Base-by-base conservation (phyloP, 2,797 vertebrate species). In the Notoglanidium macrostoma region DNA sequence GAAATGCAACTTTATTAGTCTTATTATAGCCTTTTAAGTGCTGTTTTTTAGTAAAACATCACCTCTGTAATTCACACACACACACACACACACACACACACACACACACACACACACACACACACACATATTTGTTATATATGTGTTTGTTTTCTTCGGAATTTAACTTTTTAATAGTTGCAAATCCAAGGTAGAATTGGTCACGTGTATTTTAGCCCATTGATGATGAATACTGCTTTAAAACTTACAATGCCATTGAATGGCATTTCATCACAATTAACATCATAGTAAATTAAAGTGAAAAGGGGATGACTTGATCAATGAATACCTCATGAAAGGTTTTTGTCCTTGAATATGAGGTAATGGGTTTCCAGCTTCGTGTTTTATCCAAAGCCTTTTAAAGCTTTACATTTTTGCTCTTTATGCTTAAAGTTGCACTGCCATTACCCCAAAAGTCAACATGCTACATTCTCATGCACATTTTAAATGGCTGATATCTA, bases 291-390 rank as follows among this genome's bases (percentile, higher is more conserved):
- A 63, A 57, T 81, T 15, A 81, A 46, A 81, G 2, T 63, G 57
- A 63, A 81, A 63, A 29, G 57, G 79, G 59, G 46, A 63, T 81
- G 65, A 54, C 63, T 83, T 68, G 46, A 70, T 83, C 63, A 83
- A 4, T 26, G 81, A 35, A 17, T 26, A 54, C 46, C 10, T 26
- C 65, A 54, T 54, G 63, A 83, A 83, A 68, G 63, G n/a, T 23
- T 81, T 80, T 81, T 68, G 46, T 54, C 61, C 9, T 83, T 83
- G 59, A 65, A 29, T 54, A 54, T 32, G 17, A 83, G 14, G 49
- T 32, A 54, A 65, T 65, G n/a, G 35, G 6, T 51, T 51, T 35
- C 6, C 46, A 35, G 32, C 17, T 21, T 54, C 35, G 49, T 54
- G n/a, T 54, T 83, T 68, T 54, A 68, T 68, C 46, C 63, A 35